Evolutionary conservation across 2,113 vertebrate genomes (phyloP).

Genomic region (Apus apus): DNA sequence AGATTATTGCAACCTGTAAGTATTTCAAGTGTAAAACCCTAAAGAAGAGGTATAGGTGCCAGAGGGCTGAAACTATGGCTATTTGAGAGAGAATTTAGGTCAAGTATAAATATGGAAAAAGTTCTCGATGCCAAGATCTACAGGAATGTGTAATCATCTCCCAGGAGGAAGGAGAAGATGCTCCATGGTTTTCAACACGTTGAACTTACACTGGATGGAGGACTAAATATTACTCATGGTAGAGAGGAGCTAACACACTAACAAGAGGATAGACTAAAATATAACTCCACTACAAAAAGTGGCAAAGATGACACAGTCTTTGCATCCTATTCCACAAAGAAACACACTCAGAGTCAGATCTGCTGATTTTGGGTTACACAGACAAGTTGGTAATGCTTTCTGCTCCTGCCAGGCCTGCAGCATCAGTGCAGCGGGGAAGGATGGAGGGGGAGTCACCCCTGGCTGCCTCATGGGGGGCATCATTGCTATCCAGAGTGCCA

Average conservation of each 20-base stretch:
- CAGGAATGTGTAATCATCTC: neutral
- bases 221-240: neutral
- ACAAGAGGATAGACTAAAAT: neutral
- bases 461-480: rapidly evolving
- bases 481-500: rapidly evolving
- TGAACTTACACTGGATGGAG: neutral
- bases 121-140: neutral
- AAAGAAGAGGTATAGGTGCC: neutral
- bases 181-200: neutral
- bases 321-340: neutral
- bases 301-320: neutral
- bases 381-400: neutral
- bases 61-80: neutral
- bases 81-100: constrained; percentile 21
- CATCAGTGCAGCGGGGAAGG: neutral
- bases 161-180: neutral
- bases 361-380: neutral
- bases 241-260: neutral
- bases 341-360: neutral
- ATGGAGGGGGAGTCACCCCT: neutral
- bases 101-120: neutral
- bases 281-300: neutral
- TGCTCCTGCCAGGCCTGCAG: neutral
- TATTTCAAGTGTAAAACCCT: neutral
- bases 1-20: neutral